These are phyloP conservation scores for Moxostoma hubbsi DNA, from an alignment of 2,797 vertebrate species.

Conservation along the genomic window DNA sequence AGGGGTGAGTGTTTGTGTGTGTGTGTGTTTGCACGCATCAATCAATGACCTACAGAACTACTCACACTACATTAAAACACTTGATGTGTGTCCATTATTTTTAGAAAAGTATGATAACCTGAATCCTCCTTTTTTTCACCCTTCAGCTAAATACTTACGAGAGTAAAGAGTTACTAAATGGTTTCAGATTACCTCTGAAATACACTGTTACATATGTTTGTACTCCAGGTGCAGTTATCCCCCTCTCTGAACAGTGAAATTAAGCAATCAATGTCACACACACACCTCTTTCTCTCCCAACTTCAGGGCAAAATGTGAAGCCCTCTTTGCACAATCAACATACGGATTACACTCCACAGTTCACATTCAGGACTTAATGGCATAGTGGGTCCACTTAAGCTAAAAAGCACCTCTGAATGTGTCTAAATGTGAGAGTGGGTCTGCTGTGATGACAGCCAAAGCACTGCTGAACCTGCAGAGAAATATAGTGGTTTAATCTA, in stretches of 20 bases:
- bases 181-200: constrained; percentile 42
- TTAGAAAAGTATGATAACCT: constrained; percentile 6
- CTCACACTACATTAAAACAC: constrained; percentile 2
- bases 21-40: neutral
- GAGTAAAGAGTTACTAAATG: constrained; percentile 33
- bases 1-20: constrained; percentile 83
- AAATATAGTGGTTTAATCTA: constrained; percentile 24
- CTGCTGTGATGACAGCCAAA: constrained; percentile 4
- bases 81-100: neutral
- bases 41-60: constrained; percentile 10
- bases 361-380: constrained; percentile 78
- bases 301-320: constrained; percentile 37
- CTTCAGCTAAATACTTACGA: constrained; percentile 21
- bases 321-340: constrained; percentile 58
- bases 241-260: constrained; percentile 36
- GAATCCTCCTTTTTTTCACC: constrained; percentile 3
- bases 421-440: constrained; percentile 63
- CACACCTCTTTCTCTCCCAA: constrained; percentile 22
- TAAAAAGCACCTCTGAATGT: constrained; percentile 70
- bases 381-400: constrained; percentile 77
- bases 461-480: constrained; percentile 9
- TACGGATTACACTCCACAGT: constrained; percentile 75
- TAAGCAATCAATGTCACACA: constrained; percentile 46
- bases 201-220: constrained; percentile 41
- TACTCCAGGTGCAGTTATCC: constrained; percentile 65